Conservation (phyloP, 2,113 vertebrate species). For the Sinocyclocheilus grahami region DNA sequence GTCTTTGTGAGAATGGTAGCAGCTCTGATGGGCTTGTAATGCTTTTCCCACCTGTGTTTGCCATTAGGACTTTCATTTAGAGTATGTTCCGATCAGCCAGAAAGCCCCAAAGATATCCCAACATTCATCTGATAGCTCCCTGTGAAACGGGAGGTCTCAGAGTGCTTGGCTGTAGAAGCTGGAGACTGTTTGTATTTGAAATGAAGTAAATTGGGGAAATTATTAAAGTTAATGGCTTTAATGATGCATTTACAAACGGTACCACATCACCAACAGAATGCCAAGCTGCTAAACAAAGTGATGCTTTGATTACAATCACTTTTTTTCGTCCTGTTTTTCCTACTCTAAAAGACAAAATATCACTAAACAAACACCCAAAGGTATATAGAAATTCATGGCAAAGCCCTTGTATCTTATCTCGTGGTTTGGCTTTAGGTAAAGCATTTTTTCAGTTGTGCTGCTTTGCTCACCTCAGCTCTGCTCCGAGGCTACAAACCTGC, state of each 20-base stretch:
- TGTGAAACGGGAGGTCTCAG: conserved; percentile 55
- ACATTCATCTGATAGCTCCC: conserved; percentile 61
- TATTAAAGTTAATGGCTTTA: conserved; percentile 63
- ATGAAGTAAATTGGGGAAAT: conserved; percentile 65
- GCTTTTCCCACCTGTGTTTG: conserved; percentile 64
- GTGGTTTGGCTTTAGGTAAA: too few relatives aligned
- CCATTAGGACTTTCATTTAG: conserved; percentile 66
- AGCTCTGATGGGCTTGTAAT: conserved; percentile 52
- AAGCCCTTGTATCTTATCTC: too few relatives aligned
- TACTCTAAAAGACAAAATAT: too few relatives aligned
- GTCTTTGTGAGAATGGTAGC: conserved; percentile 52
- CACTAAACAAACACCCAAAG: too few relatives aligned
- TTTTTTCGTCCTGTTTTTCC: not conserved
- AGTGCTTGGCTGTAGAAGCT: conserved; percentile 54
- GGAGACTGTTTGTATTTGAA: conserved; percentile 67
- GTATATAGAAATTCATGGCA: too few relatives aligned
- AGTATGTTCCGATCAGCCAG: conserved; percentile 51
- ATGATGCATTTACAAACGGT: conserved; percentile 54
- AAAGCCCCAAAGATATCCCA: conserved; percentile 57
- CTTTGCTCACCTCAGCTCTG: too few relatives aligned
- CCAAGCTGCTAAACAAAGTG: conserved; percentile 42
- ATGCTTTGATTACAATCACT: conserved; percentile 42
- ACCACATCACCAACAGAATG: conserved; percentile 43
- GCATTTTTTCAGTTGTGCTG: too few relatives aligned
- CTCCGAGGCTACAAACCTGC: too few relatives aligned